Conservation (phyloP, 2,888 invertebrate genomes). For the Pasiphila rectangulata region DNA sequence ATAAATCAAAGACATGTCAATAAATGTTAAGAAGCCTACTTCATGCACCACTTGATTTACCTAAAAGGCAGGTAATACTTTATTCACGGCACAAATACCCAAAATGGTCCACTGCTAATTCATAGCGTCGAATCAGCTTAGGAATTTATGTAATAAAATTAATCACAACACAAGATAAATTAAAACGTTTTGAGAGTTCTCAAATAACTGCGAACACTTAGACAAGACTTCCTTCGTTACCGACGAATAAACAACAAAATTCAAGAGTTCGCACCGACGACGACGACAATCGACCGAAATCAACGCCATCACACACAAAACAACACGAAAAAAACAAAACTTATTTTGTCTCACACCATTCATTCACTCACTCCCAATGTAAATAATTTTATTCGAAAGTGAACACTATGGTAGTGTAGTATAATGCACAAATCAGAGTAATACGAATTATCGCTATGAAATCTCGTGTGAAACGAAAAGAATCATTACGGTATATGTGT, state of each 20-base stretch:
- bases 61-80: constrained; percentile 38
- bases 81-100: constrained; percentile 56
- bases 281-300: constrained; percentile 23
- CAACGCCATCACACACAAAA: constrained; percentile 46
- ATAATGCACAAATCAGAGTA: constrained; percentile 41
- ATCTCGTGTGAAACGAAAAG: constrained; percentile 55
- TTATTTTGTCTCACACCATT: constrained; percentile 39
- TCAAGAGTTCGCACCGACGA: constrained; percentile 39
- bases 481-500: constrained; percentile 59
- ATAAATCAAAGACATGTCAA: constrained; percentile 51
- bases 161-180: constrained; percentile 7
- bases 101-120: constrained; percentile 54
- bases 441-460: constrained; percentile 34
- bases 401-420: constrained; percentile 24
- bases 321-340: constrained; percentile 28
- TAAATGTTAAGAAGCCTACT: constrained; percentile 34
- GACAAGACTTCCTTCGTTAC: constrained; percentile 7
- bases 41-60: constrained; percentile 38
- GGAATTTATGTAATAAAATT: constrained; percentile 18
- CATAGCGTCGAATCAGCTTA: constrained; percentile 34
- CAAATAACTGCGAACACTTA: background rate
- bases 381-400: constrained; percentile 30
- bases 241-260: constrained; percentile 34
- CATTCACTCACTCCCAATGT: constrained; percentile 43
- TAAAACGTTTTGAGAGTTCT: constrained; percentile 1